A percentile compares a stretch with the other conserved stretches of the same genome.
Conservation (phyloP, 2,888 invertebrate genomes). For the Pristionchus fissidentatus region DNA sequence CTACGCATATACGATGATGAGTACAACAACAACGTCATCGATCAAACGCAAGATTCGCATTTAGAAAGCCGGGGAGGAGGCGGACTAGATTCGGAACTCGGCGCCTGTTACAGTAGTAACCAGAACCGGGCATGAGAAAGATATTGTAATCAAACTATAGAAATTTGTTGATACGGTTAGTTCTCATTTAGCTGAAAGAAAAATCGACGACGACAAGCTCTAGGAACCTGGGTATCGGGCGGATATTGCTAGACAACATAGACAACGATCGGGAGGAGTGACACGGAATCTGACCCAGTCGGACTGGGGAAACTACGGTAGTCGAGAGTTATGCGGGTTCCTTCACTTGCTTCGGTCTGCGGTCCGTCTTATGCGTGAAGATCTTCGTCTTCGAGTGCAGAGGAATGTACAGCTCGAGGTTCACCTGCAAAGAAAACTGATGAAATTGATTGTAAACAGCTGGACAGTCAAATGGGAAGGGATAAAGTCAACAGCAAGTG, state of each 20-base stretch:
- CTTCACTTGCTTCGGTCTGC: slow-evolving; percentile 39
- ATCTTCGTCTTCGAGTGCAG: slow-evolving; percentile 61
- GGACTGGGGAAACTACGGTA: not conserved
- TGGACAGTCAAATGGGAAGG: no score
- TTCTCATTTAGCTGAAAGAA: slow-evolving; percentile 15
- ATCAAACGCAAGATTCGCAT: slow-evolving; percentile 1
- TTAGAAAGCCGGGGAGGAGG: not conserved
- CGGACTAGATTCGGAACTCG: slow-evolving; percentile 1
- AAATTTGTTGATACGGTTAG: not conserved
- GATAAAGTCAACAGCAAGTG: no score
- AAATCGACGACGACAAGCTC: slow-evolving; percentile 35
- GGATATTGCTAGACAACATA: slow-evolving; percentile 27
- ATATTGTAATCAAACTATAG: not conserved
- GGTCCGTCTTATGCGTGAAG: slow-evolving; percentile 14
- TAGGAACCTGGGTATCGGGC: slow-evolving; percentile 1
- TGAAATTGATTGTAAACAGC: no score
- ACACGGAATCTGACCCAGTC: not conserved
- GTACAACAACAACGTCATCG: not conserved
- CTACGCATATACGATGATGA: not conserved
- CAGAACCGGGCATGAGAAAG: slow-evolving; percentile 18
- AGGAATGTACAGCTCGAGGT: slow-evolving; percentile 69
- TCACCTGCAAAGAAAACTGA: slow-evolving; percentile 61
- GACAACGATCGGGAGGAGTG: not conserved
- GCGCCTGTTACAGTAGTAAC: not conserved
- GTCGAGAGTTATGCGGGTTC: not conserved